phyloP scores from a whole-genome alignment of 2,113 vertebrate genomes.

The Ailuropoda melanoleuca region DNA sequence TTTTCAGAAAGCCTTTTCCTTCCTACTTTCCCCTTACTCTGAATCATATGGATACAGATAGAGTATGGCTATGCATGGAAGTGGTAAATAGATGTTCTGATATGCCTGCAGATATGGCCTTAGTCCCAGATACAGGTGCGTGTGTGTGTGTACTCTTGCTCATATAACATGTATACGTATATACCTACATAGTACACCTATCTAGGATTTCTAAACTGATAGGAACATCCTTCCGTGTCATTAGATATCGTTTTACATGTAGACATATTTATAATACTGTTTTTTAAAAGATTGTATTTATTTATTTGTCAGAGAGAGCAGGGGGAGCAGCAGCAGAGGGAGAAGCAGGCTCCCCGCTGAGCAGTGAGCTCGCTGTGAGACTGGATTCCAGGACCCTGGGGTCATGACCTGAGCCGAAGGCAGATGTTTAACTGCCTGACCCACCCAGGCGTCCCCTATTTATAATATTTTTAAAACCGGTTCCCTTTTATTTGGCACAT shows the following conservation, averaged over 20 bases:
- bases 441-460: no score
- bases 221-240: background rate
- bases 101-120: background rate
- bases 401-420: no score
- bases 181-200: background rate
- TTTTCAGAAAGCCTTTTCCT: background rate
- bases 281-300: no score
- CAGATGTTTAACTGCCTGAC: no score
- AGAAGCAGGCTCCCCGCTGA: no score
- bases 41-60: background rate
- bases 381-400: no score
- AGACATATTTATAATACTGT: background rate
- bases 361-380: no score
- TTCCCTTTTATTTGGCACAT: background rate
- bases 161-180: background rate
- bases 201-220: background rate
- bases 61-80: background rate
- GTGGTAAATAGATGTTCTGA: background rate
- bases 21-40: background rate
- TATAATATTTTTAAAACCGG: background rate
- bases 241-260: background rate
- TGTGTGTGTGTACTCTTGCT: background rate
- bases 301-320: no score
- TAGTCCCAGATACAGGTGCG: background rate
- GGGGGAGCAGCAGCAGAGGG: no score